Evolutionary conservation across 2,113 vertebrate species (phyloP), one percentile per base, ranked within the genome.

Genomic region (Dendropsophus ebraccatus): DNA sequence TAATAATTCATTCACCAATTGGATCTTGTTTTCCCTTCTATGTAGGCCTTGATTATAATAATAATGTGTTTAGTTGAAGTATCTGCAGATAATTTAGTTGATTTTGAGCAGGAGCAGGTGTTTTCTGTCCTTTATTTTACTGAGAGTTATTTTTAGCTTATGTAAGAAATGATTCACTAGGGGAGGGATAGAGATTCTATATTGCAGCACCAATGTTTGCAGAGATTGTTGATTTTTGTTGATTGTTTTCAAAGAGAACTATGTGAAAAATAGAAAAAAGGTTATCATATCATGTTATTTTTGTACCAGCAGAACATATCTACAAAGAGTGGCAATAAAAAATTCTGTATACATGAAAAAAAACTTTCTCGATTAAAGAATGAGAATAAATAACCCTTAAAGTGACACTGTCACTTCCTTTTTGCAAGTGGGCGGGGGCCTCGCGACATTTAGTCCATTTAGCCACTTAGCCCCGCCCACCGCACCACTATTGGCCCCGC

Each of bases 81-180:
- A 54, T 35, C 25, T 54, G 17, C 4, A 54, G 16, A 77, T 77
- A 28, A 54, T 54, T 77, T 77, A 2, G 25, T 77, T 32, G 49
- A 28, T 49, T 52, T 54, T 77, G 49, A 77, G 9, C 2, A 54
- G 49, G 14, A 77, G 16, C 74, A 77, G 28, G 49, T 77, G 49
- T 54, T 77, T 77, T 52, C 14, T 77, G 10, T 77, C 0, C 74
- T 30, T 17, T 32, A 32, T 54, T 52, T 77, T 32, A 50, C 17
- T 23, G 19, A 52, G 49, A 14, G 49, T 30, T 54, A 77, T 77
- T 77, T 77, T 77, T 54, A 77, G 49, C 0, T 32, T 77, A 21
- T 32, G 35, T 35, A 76, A 50, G 25, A 77, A 77, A 77, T 23
- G 10, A 77, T 52, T 52, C 47, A 76, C 74, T 50, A 76, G 74